Conservation (phyloP, 2,113 vertebrate genomes). For the Percina caprodes region DNA sequence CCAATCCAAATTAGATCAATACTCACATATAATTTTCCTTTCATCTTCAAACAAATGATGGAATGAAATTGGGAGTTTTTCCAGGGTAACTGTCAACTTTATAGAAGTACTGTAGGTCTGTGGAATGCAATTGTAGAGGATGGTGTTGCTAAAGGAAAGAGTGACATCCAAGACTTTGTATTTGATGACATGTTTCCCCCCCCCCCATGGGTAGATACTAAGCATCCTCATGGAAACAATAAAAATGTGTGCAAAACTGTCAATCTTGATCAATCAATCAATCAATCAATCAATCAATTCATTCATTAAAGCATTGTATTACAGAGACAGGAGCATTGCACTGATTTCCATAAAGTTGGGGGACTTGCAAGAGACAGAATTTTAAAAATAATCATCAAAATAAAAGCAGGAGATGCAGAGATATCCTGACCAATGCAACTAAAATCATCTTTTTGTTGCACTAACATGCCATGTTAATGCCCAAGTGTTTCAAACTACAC, state of each 20-base stretch:
- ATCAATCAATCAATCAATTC: background rate
- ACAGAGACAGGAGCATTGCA: background rate
- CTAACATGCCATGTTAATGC: background rate
- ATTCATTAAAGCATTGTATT: background rate
- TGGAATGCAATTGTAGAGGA: background rate
- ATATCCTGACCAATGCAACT: background rate
- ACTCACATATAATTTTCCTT: constrained; percentile 32
- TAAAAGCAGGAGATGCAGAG: background rate
- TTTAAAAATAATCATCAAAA: background rate
- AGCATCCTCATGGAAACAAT: background rate
- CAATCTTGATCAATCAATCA: background rate
- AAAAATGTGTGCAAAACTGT: background rate
- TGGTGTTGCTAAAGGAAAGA: background rate
- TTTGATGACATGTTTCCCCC: background rate
- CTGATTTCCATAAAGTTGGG: background rate
- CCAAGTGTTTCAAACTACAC: too few species aligned
- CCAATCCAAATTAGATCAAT: constrained; percentile 13
- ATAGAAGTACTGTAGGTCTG: background rate
- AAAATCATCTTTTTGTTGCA: background rate
- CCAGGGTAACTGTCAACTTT: background rate
- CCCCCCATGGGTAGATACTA: background rate
- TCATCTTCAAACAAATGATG: constrained; percentile 3
- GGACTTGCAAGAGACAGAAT: background rate
- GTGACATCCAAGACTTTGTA: background rate
- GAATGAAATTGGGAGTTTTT: background rate